A percentile compares a stretch with the other conserved stretches of the same genome.
These are phyloP conservation scores for Eilema depressum DNA, from an alignment of 2,888 invertebrate genomes.

Conservation along the genomic window DNA sequence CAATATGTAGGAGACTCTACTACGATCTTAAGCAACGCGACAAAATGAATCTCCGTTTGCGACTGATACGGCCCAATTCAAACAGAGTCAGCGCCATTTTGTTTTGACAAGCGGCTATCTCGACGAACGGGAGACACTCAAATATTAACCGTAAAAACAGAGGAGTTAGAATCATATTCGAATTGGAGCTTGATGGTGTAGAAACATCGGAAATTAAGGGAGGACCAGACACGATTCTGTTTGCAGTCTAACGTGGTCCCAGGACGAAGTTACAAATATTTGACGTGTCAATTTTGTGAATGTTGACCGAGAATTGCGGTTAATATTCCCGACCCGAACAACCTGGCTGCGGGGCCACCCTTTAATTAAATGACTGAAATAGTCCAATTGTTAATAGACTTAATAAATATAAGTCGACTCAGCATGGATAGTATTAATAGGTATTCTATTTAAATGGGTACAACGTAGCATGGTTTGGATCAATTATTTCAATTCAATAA, in stretches of 20 bases:
- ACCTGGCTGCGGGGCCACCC: conserved; percentile 76
- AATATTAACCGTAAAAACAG: conserved; percentile 66
- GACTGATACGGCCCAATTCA: conserved; percentile 87
- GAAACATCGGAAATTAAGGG: conserved; percentile 87
- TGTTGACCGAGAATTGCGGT: conserved; percentile 87
- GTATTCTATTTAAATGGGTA: conserved; percentile 61
- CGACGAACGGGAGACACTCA: conserved; percentile 50
- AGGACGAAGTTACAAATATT: conserved; percentile 87
- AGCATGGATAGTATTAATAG: conserved; percentile 58
- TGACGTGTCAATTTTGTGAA: conserved; percentile 88
- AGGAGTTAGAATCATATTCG: conserved; percentile 63
- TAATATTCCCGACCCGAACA: conserved; percentile 84
- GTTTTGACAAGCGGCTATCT: conserved; percentile 85
- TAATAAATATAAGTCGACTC: conserved; percentile 57
- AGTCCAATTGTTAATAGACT: conserved; percentile 81
- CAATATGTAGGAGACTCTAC: conserved; percentile 84
- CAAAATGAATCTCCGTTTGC: conserved; percentile 86
- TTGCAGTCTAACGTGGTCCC: conserved; percentile 86
- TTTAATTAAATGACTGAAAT: conserved; percentile 85
- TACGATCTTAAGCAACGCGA: conserved; percentile 86
- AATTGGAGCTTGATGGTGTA: conserved; percentile 58
- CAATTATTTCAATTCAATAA: conserved; percentile 12
- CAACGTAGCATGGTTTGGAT: conserved; percentile 20
- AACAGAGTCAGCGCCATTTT: conserved; percentile 86
- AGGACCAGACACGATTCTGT: conserved; percentile 86